These are phyloP conservation scores for Chelonoidis abingdonii DNA, from an alignment of 2,113 vertebrate species.

Conservation along the genomic window DNA sequence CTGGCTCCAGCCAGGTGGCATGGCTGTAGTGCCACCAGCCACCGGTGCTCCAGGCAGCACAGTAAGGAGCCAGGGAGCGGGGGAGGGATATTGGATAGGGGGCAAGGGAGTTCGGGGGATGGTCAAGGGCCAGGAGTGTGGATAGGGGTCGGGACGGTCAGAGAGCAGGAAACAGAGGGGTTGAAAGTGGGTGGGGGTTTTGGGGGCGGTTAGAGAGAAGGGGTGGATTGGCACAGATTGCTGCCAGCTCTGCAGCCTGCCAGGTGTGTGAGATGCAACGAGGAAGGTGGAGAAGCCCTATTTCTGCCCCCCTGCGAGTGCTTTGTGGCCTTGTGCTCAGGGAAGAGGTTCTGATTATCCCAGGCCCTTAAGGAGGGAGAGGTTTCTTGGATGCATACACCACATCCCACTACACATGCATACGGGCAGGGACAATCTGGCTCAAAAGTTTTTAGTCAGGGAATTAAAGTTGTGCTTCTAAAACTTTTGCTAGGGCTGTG, in stretches of 20 bases:
- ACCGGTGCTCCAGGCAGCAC: too few relatives aligned
- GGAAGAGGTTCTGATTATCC: not conserved
- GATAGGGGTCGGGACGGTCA: too few relatives aligned
- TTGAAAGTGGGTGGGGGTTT: too few relatives aligned
- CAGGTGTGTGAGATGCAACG: not conserved
- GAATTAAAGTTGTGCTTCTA: not conserved
- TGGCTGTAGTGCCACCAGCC: too few relatives aligned
- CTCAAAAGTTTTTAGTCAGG: not conserved
- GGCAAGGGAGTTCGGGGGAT: too few relatives aligned
- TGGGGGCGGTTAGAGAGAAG: too few relatives aligned
- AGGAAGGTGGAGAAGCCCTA: not conserved
- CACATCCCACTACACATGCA: not conserved
- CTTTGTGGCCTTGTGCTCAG: not conserved
- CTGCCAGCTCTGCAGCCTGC: not conserved
- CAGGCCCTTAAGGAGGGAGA: not conserved
- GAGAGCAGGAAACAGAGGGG: too few relatives aligned
- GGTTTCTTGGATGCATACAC: not conserved
- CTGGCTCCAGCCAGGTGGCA: too few relatives aligned
- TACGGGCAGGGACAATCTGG: not conserved
- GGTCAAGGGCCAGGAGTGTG: too few relatives aligned
- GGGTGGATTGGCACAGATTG: not conserved
- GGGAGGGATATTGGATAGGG: too few relatives aligned
- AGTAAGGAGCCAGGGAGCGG: too few relatives aligned
- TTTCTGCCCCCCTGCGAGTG: fast-evolving
- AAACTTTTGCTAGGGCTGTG: not conserved